phyloP scores from a whole-genome alignment of 2,797 vertebrate species.

The Dryobates pubescens region DNA sequence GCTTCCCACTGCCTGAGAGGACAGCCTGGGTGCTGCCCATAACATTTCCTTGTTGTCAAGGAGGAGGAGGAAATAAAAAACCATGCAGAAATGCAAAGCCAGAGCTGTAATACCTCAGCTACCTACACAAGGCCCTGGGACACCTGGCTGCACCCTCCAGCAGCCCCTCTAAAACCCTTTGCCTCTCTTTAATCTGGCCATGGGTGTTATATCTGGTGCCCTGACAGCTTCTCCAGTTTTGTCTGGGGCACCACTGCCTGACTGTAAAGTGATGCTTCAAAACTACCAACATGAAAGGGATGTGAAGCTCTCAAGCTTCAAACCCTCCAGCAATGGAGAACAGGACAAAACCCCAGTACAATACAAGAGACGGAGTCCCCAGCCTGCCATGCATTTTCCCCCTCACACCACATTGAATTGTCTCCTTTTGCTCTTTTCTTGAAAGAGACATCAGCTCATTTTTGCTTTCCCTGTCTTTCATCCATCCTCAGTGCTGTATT shows the following conservation, averaged over 20 bases:
- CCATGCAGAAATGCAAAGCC: neutral
- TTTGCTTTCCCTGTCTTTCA: neutral
- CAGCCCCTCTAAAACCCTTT: neutral
- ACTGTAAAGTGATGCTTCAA: accelerated
- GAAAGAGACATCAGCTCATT: neutral
- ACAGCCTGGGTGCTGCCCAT: neutral
- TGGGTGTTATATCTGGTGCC: accelerated
- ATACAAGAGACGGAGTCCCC: neutral
- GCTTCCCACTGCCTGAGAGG: neutral
- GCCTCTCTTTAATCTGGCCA: accelerated
- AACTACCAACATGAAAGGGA: accelerated
- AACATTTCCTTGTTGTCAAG: neutral
- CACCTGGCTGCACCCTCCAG: accelerated
- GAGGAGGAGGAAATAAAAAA: no score
- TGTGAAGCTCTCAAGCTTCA: accelerated
- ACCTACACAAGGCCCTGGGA: accelerated
- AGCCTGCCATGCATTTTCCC: neutral
- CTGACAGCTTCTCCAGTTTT: neutral
- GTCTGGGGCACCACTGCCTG: neutral
- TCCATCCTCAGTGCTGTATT: accelerated
- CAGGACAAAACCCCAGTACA: neutral
- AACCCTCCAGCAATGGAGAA: accelerated
- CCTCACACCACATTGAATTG: neutral
- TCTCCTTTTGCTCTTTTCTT: neutral
- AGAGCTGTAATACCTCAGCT: neutral